Percentiles rank a stretch among this genome's conserved stretches.
phyloP scores from a whole-genome alignment of 1,140 invertebrate species.

The Hyposmocoma kahamanoa region DNA sequence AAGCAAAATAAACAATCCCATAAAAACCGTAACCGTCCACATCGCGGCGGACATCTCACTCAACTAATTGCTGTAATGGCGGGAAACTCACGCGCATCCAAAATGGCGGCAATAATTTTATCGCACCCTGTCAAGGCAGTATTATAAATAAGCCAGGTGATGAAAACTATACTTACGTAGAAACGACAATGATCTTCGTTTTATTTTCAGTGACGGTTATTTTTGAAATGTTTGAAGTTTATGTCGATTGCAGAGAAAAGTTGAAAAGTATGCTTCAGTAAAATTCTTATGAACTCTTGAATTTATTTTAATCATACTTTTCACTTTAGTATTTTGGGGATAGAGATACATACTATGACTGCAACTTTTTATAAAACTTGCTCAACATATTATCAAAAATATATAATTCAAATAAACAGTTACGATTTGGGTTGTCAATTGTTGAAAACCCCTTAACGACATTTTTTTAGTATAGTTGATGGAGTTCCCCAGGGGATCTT shows the following conservation, averaged over 20 bases:
- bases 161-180: constrained; percentile 62
- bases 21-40: constrained; percentile 57
- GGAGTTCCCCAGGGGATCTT: too few relatives aligned
- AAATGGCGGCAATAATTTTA: constrained; percentile 61
- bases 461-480: background rate
- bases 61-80: constrained; percentile 68
- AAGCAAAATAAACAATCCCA: constrained; percentile 32
- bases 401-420: background rate
- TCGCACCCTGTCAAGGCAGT: constrained; percentile 43
- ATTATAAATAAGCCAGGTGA: constrained; percentile 65
- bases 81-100: constrained; percentile 58
- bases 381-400: too few relatives aligned
- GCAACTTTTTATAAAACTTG: too few relatives aligned
- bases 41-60: constrained; percentile 62
- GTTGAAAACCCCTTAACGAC: background rate
- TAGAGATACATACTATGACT: too few relatives aligned
- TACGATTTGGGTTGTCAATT: background rate
- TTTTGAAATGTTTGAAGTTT: constrained; percentile 10
- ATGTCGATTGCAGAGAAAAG: background rate
- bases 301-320: background rate
- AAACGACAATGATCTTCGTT: constrained; percentile 59
- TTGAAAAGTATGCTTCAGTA: background rate
- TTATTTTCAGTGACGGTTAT: constrained; percentile 38
- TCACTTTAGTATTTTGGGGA: too few relatives aligned
- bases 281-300: background rate